Evolutionary conservation across 2,888 invertebrate genomes (phyloP).

Genomic region (Meandrusa payeni): DNA sequence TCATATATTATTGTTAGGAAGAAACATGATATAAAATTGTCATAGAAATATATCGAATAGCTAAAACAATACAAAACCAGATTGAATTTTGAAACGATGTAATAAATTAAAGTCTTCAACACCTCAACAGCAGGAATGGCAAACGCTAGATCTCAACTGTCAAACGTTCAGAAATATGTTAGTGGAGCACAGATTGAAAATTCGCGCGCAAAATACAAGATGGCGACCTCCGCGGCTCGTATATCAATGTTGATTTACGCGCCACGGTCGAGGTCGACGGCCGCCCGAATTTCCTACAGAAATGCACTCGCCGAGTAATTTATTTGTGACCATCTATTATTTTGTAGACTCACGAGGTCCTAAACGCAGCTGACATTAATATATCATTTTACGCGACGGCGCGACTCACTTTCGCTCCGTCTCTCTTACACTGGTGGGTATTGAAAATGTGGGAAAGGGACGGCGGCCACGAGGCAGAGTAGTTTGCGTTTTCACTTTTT

Average conservation of each 20-base stretch:
- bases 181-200: constrained; percentile 72
- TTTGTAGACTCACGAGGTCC: constrained; percentile 80
- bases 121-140: neutral
- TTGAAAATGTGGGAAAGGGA: constrained; percentile 45
- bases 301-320: constrained; percentile 78
- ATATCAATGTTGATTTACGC: constrained; percentile 78
- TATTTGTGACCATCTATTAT: constrained; percentile 81
- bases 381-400: constrained; percentile 78
- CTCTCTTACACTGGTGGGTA: constrained; percentile 39
- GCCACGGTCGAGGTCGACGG: constrained; percentile 75
- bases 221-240: constrained; percentile 76
- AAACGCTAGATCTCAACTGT: constrained; percentile 3
- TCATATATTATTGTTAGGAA: no score
- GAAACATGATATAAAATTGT: no score
- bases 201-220: constrained; percentile 73
- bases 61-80: no score
- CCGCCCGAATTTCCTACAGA: constrained; percentile 78
- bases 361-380: constrained; percentile 81
- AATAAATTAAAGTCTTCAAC: constrained; percentile 1
- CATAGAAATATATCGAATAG: no score
- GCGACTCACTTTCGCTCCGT: constrained; percentile 43
- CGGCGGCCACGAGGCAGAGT: constrained; percentile 50
- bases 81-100: no score
- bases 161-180: constrained; percentile 45
- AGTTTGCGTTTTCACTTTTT: constrained; percentile 80